A percentile compares a stretch with the other conserved stretches of the same genome.
These are phyloP conservation scores for Pachycephus smyrnensis DNA, from an alignment of 2,888 invertebrate species.

Conservation along the genomic window DNA sequence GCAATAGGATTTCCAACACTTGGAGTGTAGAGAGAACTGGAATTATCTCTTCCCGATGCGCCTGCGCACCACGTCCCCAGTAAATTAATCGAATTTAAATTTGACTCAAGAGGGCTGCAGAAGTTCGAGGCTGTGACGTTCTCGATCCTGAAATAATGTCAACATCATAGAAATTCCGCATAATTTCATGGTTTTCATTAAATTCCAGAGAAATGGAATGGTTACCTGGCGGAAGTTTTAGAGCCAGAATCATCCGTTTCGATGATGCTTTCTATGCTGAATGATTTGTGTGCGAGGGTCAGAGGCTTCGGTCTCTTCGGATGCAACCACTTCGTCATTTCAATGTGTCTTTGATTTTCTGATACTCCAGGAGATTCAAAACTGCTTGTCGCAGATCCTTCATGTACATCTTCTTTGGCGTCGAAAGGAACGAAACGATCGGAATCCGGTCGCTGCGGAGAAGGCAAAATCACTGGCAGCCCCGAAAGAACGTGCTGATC, in stretches of 20 bases:
- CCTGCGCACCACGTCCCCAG: neutral
- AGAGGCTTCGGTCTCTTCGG: constrained; percentile 22
- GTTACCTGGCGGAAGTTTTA: constrained; percentile 26
- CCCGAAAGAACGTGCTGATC: neutral
- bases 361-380: neutral
- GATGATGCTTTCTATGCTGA: constrained; percentile 60
- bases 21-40: neutral
- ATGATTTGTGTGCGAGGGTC: constrained; percentile 45
- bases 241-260: constrained; percentile 38
- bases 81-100: neutral
- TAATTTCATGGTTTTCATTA: neutral
- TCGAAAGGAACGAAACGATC: neutral
- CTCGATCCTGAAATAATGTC: neutral
- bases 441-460: constrained; percentile 3
- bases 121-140: neutral
- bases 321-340: constrained; percentile 1
- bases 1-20: neutral
- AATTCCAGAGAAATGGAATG: neutral
- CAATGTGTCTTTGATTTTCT: neutral
- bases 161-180: neutral
- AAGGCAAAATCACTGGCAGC: constrained; percentile 9
- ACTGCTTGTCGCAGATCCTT: neutral
- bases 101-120: neutral
- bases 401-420: neutral
- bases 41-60: neutral